Percentiles rank a stretch among this genome's conserved stretches.
Conservation (phyloP, 2,888 invertebrate genomes). For the Oscheius sp. region DNA sequence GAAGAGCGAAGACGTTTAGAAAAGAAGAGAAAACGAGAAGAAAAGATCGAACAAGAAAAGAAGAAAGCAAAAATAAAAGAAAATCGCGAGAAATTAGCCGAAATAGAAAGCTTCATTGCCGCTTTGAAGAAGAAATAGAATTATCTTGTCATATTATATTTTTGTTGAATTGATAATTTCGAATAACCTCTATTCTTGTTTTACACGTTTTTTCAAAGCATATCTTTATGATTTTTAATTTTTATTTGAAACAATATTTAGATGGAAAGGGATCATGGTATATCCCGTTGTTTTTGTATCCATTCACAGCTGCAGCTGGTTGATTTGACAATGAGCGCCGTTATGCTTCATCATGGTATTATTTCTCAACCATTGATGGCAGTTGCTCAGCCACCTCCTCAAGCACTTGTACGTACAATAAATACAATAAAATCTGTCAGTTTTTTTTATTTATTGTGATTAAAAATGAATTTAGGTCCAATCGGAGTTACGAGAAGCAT, state of each 20-base stretch:
- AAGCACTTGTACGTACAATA: constrained; percentile 23
- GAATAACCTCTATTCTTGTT: neutral
- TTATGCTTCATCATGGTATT: constrained; percentile 32
- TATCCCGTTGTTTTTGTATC: constrained; percentile 30
- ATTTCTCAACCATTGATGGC: constrained; percentile 22
- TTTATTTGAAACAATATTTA: constrained; percentile 10
- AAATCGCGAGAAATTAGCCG: constrained; percentile 28
- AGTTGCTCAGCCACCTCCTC: constrained; percentile 28
- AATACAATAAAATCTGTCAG: constrained; percentile 17
- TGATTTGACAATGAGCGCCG: constrained; percentile 32
- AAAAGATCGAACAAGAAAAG: constrained; percentile 4
- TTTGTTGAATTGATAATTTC: neutral
- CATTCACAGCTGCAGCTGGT: constrained; percentile 33
- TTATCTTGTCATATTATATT: neutral
- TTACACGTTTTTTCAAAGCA: neutral
- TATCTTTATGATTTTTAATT: neutral
- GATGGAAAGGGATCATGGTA: constrained; percentile 20
- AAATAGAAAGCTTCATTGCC: constrained; percentile 29
- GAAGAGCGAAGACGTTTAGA: constrained; percentile 15
- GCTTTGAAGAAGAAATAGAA: constrained; percentile 14
- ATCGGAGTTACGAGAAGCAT: constrained; percentile 26
- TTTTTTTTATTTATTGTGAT: neutral
- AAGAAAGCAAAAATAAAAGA: constrained; percentile 1
- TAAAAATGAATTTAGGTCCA: constrained; percentile 25
- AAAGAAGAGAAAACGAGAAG: constrained; percentile 3